Conservation (phyloP, 2,113 vertebrate species). For the Nesoenas mayeri region DNA sequence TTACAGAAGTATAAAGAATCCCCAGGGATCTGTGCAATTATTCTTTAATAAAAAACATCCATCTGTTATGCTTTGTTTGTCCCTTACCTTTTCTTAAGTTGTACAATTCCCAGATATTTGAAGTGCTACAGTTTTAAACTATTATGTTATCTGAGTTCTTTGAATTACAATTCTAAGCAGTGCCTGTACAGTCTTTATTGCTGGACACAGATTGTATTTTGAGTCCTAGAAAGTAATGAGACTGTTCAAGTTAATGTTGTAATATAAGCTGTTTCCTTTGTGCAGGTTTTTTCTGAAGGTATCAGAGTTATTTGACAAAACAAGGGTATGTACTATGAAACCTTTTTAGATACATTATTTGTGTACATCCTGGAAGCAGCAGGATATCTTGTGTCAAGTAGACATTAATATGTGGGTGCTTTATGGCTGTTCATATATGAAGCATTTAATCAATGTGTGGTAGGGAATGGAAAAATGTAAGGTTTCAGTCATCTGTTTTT, state of each 20-base stretch:
- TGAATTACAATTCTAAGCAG: not conserved
- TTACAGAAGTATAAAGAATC: not conserved
- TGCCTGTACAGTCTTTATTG: not conserved
- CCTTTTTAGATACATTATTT: not conserved
- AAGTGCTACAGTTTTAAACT: not conserved
- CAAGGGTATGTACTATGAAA: constrained; percentile 83
- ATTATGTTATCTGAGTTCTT: not conserved
- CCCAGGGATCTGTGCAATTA: not conserved
- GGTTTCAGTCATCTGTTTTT: not conserved
- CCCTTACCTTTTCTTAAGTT: not conserved
- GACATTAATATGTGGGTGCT: not conserved
- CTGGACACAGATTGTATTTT: not conserved
- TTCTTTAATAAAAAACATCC: not conserved
- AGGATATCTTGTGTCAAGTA: not conserved
- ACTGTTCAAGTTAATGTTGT: not conserved
- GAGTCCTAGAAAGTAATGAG: not conserved
- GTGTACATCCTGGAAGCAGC: not conserved
- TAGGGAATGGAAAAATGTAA: not conserved
- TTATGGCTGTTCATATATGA: not conserved
- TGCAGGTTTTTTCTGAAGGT: constrained; percentile 96
- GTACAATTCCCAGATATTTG: not conserved
- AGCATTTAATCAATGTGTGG: not conserved
- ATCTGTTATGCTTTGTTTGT: not conserved
- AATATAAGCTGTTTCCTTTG: constrained; percentile 49
- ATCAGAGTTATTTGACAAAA: constrained; percentile 97